phyloP scores from a whole-genome alignment of 1,140 invertebrate species.

The Atta cephalotes region DNA sequence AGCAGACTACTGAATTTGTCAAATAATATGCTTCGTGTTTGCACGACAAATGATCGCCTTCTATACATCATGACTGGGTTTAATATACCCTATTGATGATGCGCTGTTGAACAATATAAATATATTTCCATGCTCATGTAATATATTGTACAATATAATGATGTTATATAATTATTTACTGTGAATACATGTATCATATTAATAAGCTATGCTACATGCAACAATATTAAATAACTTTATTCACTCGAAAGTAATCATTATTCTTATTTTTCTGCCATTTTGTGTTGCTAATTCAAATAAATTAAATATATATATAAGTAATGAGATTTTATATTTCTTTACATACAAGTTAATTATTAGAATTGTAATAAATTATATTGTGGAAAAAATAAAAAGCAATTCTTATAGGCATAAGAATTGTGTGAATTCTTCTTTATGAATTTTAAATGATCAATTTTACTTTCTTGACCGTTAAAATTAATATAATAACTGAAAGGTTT shows the following conservation, averaged over 20 bases:
- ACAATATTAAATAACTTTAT: not conserved
- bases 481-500: slow-evolving; percentile 15
- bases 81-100: slow-evolving; percentile 3
- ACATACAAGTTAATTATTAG: not conserved
- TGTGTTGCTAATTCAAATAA: not conserved
- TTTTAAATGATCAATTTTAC: slow-evolving; percentile 17
- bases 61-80: not conserved
- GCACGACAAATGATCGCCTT: slow-evolving; percentile 32
- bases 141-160: not conserved
- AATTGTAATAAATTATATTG: not conserved
- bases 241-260: not conserved
- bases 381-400: not conserved
- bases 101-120: not conserved
- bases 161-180: not conserved
- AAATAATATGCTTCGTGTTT: slow-evolving; percentile 58
- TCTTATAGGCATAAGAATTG: too few species aligned
- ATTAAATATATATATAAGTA: not conserved
- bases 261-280: not conserved
- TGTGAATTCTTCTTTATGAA: not conserved
- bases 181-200: not conserved
- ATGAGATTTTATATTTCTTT: not conserved
- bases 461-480: slow-evolving; percentile 33
- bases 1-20: slow-evolving; percentile 48
- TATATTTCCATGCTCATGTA: not conserved
- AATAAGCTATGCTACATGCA: not conserved